These are phyloP conservation scores for Basileuterus tristriatus DNA, from an alignment of 2,797 vertebrate species.

Conservation along the genomic window DNA sequence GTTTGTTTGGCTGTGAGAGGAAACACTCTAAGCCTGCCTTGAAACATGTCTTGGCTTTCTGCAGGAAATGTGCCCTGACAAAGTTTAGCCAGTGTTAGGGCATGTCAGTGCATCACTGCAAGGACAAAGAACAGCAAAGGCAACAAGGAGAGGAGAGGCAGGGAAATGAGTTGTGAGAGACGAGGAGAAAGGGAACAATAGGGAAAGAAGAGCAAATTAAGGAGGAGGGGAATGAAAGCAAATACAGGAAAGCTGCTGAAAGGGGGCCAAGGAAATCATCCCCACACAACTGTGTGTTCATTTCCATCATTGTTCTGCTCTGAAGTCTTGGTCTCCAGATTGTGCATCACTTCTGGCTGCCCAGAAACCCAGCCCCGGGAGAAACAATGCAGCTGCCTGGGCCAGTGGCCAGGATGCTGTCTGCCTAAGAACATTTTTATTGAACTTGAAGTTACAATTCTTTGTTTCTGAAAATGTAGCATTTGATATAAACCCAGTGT, in stretches of 20 bases:
- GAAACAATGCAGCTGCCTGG: slow-evolving; percentile 54
- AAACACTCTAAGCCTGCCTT: background rate
- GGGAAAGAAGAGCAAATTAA: background rate
- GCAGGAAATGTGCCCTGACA: background rate
- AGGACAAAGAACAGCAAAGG: background rate
- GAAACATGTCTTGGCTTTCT: background rate
- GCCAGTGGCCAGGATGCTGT: slow-evolving; percentile 30
- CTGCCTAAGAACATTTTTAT: slow-evolving; percentile 47
- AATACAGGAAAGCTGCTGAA: background rate
- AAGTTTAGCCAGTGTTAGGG: background rate
- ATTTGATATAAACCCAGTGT: background rate
- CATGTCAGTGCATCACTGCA: background rate
- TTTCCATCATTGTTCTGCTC: slow-evolving; percentile 29
- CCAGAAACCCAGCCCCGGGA: slow-evolving; percentile 3
- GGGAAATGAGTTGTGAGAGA: background rate
- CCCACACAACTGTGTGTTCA: background rate
- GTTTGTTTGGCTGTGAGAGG: background rate
- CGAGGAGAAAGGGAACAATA: background rate
- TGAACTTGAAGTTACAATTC: slow-evolving; percentile 27
- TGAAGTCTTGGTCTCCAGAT: slow-evolving; percentile 25
- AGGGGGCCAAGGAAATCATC: background rate
- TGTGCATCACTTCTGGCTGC: slow-evolving; percentile 19
- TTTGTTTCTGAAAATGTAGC: slow-evolving; percentile 40
- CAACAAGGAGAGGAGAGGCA: background rate
- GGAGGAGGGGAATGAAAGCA: background rate